Evolutionary conservation across 2,113 vertebrate genomes (phyloP).

Genomic region (Cephalopterus ornatus): DNA sequence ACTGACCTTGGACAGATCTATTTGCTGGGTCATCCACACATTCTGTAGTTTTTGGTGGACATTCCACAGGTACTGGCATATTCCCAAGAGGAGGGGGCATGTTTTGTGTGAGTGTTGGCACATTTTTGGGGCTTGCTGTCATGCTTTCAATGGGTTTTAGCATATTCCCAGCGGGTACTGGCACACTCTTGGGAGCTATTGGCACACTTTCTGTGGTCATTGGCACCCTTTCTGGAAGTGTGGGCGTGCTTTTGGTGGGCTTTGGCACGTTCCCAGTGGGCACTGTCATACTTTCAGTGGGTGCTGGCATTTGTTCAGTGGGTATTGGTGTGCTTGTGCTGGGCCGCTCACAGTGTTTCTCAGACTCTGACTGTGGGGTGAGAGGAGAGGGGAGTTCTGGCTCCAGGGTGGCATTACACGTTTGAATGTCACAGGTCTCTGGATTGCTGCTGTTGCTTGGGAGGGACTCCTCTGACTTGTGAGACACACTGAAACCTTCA

Average conservation of each 20-base stretch:
- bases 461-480: neutral
- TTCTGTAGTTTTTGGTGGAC: neutral
- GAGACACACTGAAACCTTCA: constrained; percentile 71
- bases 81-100: neutral
- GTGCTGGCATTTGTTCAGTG: neutral
- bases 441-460: neutral
- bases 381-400: neutral
- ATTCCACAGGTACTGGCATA: neutral
- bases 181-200: neutral
- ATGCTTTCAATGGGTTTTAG: neutral
- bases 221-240: neutral
- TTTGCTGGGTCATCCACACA: neutral
- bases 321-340: rapidly evolving
- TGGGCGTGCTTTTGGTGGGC: neutral
- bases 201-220: neutral
- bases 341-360: neutral
- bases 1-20: neutral
- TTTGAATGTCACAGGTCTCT: neutral
- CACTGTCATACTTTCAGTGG: rapidly evolving
- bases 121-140: rapidly evolving
- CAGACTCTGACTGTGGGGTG: neutral
- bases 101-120: neutral
- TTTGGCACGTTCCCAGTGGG: neutral
- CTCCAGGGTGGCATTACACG: rapidly evolving
- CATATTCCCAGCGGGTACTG: neutral